phyloP scores from a whole-genome alignment of 2,797 vertebrate genomes.

The Protosalanx chinensis region DNA sequence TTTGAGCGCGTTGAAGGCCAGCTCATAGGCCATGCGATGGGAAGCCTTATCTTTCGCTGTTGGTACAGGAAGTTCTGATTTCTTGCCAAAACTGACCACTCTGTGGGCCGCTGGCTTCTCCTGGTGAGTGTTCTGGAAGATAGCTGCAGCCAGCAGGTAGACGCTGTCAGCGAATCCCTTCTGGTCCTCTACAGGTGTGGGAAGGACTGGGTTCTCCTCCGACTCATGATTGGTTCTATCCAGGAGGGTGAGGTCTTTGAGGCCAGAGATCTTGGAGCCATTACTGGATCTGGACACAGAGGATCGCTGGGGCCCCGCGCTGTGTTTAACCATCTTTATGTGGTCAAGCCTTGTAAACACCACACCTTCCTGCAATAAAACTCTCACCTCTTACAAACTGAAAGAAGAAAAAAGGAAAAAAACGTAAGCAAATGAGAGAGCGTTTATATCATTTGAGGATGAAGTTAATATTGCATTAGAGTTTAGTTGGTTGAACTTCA shows the following conservation, averaged over 20 bases:
- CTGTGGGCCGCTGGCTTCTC: conserved; percentile 67
- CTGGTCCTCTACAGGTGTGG: conserved; percentile 19
- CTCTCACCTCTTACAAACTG: not conserved
- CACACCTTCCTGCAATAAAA: not conserved
- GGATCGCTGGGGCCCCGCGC: conserved; percentile 25
- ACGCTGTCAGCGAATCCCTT: conserved; percentile 70
- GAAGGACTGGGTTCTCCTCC: conserved; percentile 37
- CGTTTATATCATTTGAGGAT: too few relatives aligned
- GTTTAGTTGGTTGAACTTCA: not conserved
- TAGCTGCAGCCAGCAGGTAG: conserved; percentile 79
- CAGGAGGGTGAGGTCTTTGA: conserved; percentile 46
- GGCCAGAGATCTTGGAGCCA: conserved; percentile 34
- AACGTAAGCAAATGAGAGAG: not conserved
- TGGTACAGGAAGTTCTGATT: conserved; percentile 38
- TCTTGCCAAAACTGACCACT: conserved; percentile 73
- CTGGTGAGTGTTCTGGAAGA: conserved; percentile 79
- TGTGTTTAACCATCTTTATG: conserved; percentile 56
- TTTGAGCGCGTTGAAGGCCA: conserved; percentile 86
- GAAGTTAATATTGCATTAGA: too few relatives aligned
- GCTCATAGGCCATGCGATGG: conserved; percentile 70
- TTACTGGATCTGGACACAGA: conserved; percentile 22
- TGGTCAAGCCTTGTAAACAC: not conserved
- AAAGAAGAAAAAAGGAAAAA: conserved; percentile 3
- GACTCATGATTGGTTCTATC: conserved; percentile 6
- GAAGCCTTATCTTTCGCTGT: conserved; percentile 65